Conservation (phyloP, 2,888 invertebrate species). For the Diarsia rubi region DNA sequence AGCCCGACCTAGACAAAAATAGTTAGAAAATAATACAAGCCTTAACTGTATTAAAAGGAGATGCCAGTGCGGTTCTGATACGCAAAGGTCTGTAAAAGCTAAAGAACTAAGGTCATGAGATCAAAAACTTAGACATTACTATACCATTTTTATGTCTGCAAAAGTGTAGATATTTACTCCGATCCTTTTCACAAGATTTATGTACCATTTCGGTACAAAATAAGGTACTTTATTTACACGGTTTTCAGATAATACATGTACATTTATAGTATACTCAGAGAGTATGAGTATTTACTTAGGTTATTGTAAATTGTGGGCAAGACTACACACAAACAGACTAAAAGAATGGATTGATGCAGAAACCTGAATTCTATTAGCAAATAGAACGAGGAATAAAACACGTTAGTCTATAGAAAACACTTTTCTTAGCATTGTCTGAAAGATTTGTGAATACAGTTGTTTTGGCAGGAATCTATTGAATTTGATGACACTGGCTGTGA, state of each 20-base stretch:
- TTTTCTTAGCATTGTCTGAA: background rate
- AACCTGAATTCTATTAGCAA: slow-evolving; percentile 23
- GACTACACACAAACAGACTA: slow-evolving; percentile 4
- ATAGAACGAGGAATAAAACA: slow-evolving; percentile 12
- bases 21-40: no score
- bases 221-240: slow-evolving; percentile 27
- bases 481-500: background rate
- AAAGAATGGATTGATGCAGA: slow-evolving; percentile 9
- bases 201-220: slow-evolving; percentile 3
- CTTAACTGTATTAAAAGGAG: background rate
- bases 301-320: background rate
- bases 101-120: background rate
- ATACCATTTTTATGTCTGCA: background rate
- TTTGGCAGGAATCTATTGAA: background rate
- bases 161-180: background rate
- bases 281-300: slow-evolving; percentile 19
- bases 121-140: background rate
- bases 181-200: slow-evolving; percentile 13
- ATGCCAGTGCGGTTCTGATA: background rate
- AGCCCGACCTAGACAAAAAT: no score
- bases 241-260: background rate
- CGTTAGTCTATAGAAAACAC: background rate
- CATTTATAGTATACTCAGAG: background rate
- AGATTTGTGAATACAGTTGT: background rate
- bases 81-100: background rate